A percentile compares a stretch with the other conserved stretches of the same genome.
phyloP scores from a whole-genome alignment of 2,797 vertebrate species.

The Champsocephalus gunnari region DNA sequence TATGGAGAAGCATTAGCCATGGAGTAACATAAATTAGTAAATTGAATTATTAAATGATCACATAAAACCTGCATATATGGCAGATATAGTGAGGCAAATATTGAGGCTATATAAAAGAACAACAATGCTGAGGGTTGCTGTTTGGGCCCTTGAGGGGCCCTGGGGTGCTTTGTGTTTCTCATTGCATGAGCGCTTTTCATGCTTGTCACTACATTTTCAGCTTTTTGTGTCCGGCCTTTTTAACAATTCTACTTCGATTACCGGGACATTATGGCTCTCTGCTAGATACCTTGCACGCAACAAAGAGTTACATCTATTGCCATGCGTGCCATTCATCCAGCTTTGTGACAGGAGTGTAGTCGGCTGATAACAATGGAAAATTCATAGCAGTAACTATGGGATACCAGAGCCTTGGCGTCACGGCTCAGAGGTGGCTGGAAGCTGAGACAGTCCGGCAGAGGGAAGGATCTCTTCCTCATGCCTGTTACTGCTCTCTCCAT shows the following conservation, averaged over 20 bases:
- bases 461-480: slow-evolving; percentile 57
- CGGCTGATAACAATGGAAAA: slow-evolving; percentile 88
- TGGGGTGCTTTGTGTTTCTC: slow-evolving; percentile 76
- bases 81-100: slow-evolving; percentile 40
- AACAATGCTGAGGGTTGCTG: slow-evolving; percentile 41
- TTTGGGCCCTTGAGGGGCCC: slow-evolving; percentile 56
- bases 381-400: slow-evolving; percentile 89
- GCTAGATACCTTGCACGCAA: slow-evolving; percentile 87
- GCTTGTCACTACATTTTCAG: slow-evolving; percentile 90
- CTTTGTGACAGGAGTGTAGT: slow-evolving; percentile 85
- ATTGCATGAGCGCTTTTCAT: slow-evolving; percentile 86
- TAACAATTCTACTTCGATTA: slow-evolving; percentile 89
- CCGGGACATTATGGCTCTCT: slow-evolving; percentile 88
- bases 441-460: slow-evolving; percentile 51
- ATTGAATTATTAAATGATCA: slow-evolving; percentile 54
- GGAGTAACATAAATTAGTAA: slow-evolving; percentile 38
- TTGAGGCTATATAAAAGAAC: slow-evolving; percentile 8
- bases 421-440: slow-evolving; percentile 81
- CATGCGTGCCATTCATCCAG: slow-evolving; percentile 87
- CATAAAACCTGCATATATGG: slow-evolving; percentile 40
- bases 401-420: slow-evolving; percentile 86
- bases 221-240: slow-evolving; percentile 87
- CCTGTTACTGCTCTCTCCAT: slow-evolving; percentile 35
- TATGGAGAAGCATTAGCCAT: slow-evolving; percentile 1
- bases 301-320: slow-evolving; percentile 91